Conservation (phyloP, 2,888 invertebrate genomes). For the Caenorhabditis sp. region DNA sequence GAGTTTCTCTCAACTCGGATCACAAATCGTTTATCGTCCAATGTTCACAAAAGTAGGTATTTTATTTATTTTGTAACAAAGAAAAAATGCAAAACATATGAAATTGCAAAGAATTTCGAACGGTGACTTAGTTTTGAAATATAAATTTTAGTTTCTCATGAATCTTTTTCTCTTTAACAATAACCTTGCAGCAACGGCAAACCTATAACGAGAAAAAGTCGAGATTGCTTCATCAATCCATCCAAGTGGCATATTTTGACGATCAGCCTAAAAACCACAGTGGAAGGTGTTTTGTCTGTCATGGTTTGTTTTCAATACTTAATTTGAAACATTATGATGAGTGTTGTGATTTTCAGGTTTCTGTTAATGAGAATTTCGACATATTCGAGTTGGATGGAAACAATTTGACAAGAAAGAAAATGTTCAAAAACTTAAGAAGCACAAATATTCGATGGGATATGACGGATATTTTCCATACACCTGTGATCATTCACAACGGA, state of each 20-base stretch:
- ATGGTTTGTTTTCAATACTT: neutral
- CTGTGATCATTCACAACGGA: neutral
- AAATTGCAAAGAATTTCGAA: no score
- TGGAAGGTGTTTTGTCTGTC: neutral
- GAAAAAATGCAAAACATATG: no score
- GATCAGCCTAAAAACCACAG: neutral
- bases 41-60: neutral
- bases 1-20: neutral
- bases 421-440: neutral
- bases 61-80: no score
- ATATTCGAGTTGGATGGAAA: neutral
- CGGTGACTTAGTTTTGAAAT: no score
- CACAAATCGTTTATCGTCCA: neutral
- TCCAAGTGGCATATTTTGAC: neutral
- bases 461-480: neutral
- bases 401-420: neutral
- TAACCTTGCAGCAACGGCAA: no score
- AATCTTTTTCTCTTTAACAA: no score
- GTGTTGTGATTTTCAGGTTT: neutral
- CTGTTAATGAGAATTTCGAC: neutral
- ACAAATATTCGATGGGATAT: neutral
- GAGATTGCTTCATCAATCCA: neutral
- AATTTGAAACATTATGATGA: no score
- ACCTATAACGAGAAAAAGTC: neutral
- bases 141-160: no score